These are phyloP conservation scores for Gadus macrocephalus DNA, from an alignment of 2,113 vertebrate species.

Conservation along the genomic window DNA sequence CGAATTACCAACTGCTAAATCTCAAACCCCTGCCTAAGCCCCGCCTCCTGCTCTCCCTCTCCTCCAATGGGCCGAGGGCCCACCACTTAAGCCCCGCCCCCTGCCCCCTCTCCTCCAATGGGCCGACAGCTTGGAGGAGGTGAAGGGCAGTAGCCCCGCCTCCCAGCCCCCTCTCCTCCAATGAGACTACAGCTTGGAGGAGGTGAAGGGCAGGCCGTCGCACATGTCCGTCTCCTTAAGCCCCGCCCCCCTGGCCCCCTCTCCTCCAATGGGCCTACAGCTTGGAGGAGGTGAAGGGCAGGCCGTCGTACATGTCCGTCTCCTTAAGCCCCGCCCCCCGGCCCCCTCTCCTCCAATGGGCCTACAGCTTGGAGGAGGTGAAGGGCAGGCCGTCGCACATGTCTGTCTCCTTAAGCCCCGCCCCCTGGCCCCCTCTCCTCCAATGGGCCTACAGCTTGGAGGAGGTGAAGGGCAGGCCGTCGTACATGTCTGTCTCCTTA, in stretches of 20 bases:
- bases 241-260: no score
- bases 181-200: constrained; percentile 79
- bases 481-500: no score
- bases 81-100: no score
- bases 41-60: no score
- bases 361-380: constrained; percentile 83
- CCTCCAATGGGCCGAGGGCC: no score
- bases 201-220: constrained; percentile 81
- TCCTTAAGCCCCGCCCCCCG: no score
- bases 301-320: neutral
- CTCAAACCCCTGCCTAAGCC: neutral
- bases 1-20: neutral
- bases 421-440: no score
- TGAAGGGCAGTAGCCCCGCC: constrained; percentile 66
- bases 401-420: no score
- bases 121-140: constrained; percentile 81
- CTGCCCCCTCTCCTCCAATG: no score
- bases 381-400: constrained; percentile 62
- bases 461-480: constrained; percentile 72
- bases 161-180: no score
- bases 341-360: no score
- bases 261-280: constrained; percentile 59
- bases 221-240: constrained; percentile 80
- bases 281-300: constrained; percentile 84
- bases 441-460: constrained; percentile 78